Evolutionary conservation across 2,113 vertebrate genomes (phyloP).

Genomic region (Falco punctatus): DNA sequence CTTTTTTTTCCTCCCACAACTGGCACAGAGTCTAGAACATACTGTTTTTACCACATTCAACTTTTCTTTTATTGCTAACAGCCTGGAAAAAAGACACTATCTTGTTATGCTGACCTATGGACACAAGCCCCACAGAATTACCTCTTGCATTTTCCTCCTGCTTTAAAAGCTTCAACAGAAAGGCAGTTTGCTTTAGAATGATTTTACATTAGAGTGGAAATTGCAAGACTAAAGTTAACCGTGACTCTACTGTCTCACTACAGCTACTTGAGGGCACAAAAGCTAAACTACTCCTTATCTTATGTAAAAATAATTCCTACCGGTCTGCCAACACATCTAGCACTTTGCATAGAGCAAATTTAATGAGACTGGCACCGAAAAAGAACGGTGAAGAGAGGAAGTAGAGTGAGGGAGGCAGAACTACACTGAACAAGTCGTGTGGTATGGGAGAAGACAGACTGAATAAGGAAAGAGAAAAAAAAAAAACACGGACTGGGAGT

Average conservation of each 20-base stretch:
- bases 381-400: not conserved
- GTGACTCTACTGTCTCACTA: not conserved
- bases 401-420: not conserved
- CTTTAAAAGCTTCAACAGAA: slow-evolving; percentile 2
- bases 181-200: not conserved
- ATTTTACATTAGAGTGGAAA: not conserved
- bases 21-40: slow-evolving; percentile 51
- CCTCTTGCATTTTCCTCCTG: slow-evolving; percentile 9
- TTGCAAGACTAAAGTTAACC: not conserved
- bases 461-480: too few species aligned
- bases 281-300: not conserved
- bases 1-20: not conserved
- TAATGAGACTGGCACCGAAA: not conserved
- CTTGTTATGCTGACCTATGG: slow-evolving; percentile 44
- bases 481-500: not conserved
- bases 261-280: not conserved
- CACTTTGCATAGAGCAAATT: not conserved
- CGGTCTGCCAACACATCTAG: not conserved
- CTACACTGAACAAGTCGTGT: not conserved
- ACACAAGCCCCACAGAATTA: slow-evolving; percentile 1
- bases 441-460: not conserved
- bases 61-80: slow-evolving; percentile 46
- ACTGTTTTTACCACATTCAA: slow-evolving; percentile 49
- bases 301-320: not conserved
- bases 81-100: slow-evolving; percentile 51